Evolutionary conservation across 1,140 invertebrate species (phyloP).

Genomic region (Magallana angulata): DNA sequence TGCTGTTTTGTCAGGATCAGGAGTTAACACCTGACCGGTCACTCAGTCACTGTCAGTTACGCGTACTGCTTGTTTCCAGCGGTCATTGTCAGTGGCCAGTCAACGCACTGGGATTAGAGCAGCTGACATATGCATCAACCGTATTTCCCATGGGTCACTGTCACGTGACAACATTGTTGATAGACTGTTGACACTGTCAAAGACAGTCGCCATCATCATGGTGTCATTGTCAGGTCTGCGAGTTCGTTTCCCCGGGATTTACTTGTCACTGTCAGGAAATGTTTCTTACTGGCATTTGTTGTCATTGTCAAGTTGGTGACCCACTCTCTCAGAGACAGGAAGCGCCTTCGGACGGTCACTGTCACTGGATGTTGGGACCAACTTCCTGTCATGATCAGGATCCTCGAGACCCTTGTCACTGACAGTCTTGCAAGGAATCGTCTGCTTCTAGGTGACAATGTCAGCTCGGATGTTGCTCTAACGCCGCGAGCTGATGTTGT

Average conservation of each 20-base stretch:
- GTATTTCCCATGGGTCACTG: conserved; percentile 60
- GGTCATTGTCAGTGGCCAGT: conserved; percentile 58
- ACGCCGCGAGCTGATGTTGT: conserved; percentile 22
- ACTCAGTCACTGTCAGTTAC: conserved; percentile 57
- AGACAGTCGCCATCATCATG: conserved; percentile 39
- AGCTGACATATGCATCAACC: conserved; percentile 38
- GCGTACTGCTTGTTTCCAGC: conserved; percentile 23
- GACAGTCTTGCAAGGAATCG: conserved; percentile 33
- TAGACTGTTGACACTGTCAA: conserved; percentile 41
- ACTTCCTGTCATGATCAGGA: conserved; percentile 49
- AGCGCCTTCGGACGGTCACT: conserved; percentile 36
- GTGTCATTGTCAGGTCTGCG: conserved; percentile 60
- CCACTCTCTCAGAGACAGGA: conserved; percentile 54
- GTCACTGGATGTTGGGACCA: conserved; percentile 37
- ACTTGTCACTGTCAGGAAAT: conserved; percentile 57
- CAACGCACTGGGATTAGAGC: conserved; percentile 29
- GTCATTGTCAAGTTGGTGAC: conserved; percentile 43
- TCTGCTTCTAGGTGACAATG: conserved; percentile 48
- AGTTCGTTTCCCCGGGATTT: background rate
- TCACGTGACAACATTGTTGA: conserved; percentile 40
- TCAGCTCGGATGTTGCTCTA: background rate
- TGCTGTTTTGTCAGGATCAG: conserved; percentile 25
- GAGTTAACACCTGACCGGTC: conserved; percentile 7
- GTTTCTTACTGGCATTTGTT: conserved; percentile 13
- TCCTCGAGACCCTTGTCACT: conserved; percentile 42